Evolutionary conservation across 2,113 vertebrate genomes (phyloP).

Genomic region (Candoia aspera): DNA sequence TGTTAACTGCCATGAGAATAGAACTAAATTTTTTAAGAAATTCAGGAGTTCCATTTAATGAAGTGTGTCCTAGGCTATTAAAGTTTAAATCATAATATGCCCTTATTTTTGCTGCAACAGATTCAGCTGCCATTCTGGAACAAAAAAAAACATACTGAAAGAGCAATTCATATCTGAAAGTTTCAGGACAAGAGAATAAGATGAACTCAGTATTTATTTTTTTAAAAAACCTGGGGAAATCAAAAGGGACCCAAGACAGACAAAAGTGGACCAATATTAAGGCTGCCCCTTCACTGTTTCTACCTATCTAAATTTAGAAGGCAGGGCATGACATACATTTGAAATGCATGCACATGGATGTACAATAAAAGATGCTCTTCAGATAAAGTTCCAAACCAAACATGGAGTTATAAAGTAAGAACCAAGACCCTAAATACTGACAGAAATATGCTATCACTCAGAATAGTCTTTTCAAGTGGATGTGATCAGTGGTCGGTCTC

Average conservation of each 20-base stretch:
- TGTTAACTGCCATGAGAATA: too few relatives aligned
- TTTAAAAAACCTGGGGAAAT: not conserved
- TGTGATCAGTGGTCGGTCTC: not conserved
- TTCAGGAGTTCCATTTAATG: not conserved
- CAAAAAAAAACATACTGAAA: not conserved
- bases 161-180: not conserved
- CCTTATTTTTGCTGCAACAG: not conserved
- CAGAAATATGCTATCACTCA: not conserved
- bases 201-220: not conserved
- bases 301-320: not conserved
- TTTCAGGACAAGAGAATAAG: not conserved
- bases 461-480: not conserved
- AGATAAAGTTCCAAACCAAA: not conserved
- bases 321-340: not conserved
- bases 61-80: not conserved
- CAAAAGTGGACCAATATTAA: not conserved
- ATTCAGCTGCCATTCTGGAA: not conserved
- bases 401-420: not conserved
- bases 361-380: not conserved
- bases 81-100: not conserved
- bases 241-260: not conserved
- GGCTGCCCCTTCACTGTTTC: not conserved
- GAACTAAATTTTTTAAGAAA: not conserved
- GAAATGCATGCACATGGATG: not conserved
- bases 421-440: not conserved